phyloP scores from a whole-genome alignment of 1,140 invertebrate species.

The Scaptomyza graminum region DNA sequence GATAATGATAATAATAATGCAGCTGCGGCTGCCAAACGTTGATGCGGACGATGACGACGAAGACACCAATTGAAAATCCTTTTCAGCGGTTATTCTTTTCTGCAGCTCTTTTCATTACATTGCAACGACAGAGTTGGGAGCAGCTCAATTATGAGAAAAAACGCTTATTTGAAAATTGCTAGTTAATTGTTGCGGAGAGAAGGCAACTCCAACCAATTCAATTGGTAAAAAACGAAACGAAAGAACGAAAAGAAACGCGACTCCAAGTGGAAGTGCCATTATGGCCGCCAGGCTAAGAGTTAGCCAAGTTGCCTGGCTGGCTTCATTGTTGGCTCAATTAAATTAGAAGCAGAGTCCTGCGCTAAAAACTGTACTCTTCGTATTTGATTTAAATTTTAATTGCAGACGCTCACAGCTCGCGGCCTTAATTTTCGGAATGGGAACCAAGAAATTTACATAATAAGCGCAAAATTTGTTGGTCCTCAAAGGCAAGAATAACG shows the following conservation, averaged over 20 bases:
- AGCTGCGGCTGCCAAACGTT: conserved; percentile 21
- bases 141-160: conserved; percentile 69
- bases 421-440: conserved; percentile 65
- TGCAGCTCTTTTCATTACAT: conserved; percentile 56
- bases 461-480: conserved; percentile 65
- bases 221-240: conserved; percentile 19
- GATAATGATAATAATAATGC: conserved; percentile 61
- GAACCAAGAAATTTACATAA: conserved; percentile 69
- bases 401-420: conserved; percentile 64
- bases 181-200: conserved; percentile 68
- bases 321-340: conserved; percentile 73
- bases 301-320: conserved; percentile 42
- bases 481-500: not conserved
- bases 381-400: conserved; percentile 81
- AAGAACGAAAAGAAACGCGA: conserved; percentile 11
- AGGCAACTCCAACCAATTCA: conserved; percentile 18
- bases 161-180: conserved; percentile 81
- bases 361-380: conserved; percentile 22
- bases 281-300: conserved; percentile 51
- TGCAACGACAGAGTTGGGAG: conserved; percentile 11
- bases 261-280: conserved; percentile 48
- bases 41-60: conserved; percentile 38
- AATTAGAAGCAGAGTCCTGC: conserved; percentile 49
- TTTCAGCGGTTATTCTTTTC: conserved; percentile 57
- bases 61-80: conserved; percentile 72